phyloP scores from a whole-genome alignment of 2,113 vertebrate genomes.

The Pleuronectes platessa region DNA sequence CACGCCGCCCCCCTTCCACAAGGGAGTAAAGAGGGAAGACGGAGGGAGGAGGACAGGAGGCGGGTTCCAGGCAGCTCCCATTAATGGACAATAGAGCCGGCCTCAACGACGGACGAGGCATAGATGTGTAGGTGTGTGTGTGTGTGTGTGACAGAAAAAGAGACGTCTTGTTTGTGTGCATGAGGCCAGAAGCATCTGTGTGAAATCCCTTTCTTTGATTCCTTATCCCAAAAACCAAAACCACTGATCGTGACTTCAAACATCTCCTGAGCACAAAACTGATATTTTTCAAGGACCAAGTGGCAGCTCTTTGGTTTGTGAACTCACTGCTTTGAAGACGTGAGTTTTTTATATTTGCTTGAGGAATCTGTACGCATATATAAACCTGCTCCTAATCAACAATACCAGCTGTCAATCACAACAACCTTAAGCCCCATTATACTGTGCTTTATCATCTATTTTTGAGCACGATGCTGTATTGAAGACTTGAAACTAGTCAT shows the following conservation, averaged over 20 bases:
- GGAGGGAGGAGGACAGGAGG: slow-evolving; percentile 11
- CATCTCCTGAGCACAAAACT: too few species aligned
- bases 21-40: slow-evolving; percentile 25
- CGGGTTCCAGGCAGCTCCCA: slow-evolving; percentile 11
- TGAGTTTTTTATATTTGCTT: too few species aligned
- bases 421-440: too few species aligned
- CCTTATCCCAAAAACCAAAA: slow-evolving; percentile 25
- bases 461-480: too few species aligned
- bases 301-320: too few species aligned
- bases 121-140: slow-evolving; percentile 10
- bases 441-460: too few species aligned
- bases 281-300: too few species aligned
- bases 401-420: too few species aligned
- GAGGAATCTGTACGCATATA: too few species aligned
- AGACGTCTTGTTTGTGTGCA: slow-evolving; percentile 6
- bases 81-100: slow-evolving; percentile 35
- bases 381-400: too few species aligned
- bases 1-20: slow-evolving; percentile 32
- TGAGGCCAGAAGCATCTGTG: slow-evolving; percentile 3
- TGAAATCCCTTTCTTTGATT: slow-evolving; percentile 9
- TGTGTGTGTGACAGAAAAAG: slow-evolving; percentile 6
- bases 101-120: slow-evolving; percentile 6
- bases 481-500: too few species aligned
- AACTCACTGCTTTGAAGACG: too few species aligned
- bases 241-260: background rate